phyloP scores from a whole-genome alignment of 2,888 invertebrate species.

The Scaptomyza polygonia region DNA sequence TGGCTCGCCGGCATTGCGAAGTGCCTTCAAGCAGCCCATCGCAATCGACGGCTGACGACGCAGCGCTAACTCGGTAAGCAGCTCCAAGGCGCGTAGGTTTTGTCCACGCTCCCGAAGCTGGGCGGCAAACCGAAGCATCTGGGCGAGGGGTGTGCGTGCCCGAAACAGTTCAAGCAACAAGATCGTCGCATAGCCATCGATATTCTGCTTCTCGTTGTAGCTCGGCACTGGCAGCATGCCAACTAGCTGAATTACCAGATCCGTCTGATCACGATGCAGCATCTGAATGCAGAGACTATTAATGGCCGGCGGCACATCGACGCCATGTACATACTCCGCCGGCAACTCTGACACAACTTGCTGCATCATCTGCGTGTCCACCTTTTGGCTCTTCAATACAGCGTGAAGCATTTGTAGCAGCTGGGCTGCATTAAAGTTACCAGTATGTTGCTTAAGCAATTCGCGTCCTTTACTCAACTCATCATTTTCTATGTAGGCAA shows the following conservation, averaged over 20 bases:
- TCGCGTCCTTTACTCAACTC: conserved; percentile 75
- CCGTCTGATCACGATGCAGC: conserved; percentile 76
- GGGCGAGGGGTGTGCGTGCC: conserved; percentile 82
- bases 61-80: conserved; percentile 86
- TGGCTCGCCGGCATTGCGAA: conserved; percentile 63
- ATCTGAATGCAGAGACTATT: conserved; percentile 85
- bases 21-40: conserved; percentile 65
- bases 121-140: conserved; percentile 80
- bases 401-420: conserved; percentile 69
- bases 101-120: conserved; percentile 72
- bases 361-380: conserved; percentile 55
- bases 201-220: conserved; percentile 78
- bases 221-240: too few species aligned
- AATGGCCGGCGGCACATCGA: conserved; percentile 73
- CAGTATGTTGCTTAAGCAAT: conserved; percentile 60
- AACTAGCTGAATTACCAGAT: conserved; percentile 33
- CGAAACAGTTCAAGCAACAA: conserved; percentile 87
- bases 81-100: conserved; percentile 84
- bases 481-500: conserved; percentile 85
- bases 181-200: conserved; percentile 86
- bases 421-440: conserved; percentile 67
- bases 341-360: conserved; percentile 74
- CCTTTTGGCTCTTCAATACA: conserved; percentile 9
- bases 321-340: conserved; percentile 62
- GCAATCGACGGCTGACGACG: conserved; percentile 73